These are phyloP conservation scores for Thaumetopoea pityocampa DNA, from an alignment of 1,140 invertebrate species.

Conservation along the genomic window DNA sequence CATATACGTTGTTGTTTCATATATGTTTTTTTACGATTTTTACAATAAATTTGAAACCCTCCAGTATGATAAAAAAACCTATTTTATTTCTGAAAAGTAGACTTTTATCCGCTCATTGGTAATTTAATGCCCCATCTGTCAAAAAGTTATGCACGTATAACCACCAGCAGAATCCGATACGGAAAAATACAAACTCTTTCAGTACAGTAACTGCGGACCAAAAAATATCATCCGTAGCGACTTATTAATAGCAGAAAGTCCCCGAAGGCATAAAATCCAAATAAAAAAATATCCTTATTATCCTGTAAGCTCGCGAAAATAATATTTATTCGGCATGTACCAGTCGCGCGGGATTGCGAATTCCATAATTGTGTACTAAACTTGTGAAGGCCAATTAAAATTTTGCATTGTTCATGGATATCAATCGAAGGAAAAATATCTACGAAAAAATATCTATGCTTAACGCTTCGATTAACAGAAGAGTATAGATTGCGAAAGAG, in stretches of 20 bases:
- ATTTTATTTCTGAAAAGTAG: too few relatives aligned
- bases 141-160: too few relatives aligned
- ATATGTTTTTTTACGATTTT: too few relatives aligned
- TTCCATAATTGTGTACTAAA: slow-evolving; percentile 27
- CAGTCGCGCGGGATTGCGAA: slow-evolving; percentile 5
- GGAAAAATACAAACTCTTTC: too few relatives aligned
- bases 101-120: too few relatives aligned
- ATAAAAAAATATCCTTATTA: slow-evolving; percentile 33
- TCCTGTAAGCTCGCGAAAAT: slow-evolving; percentile 23
- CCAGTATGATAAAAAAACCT: too few relatives aligned
- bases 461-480: background rate
- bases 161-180: too few relatives aligned
- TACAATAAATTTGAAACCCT: too few relatives aligned
- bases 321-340: slow-evolving; percentile 29
- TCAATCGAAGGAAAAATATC: slow-evolving; percentile 15
- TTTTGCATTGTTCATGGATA: slow-evolving; percentile 46
- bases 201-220: too few relatives aligned
- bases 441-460: background rate
- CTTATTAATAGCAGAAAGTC: slow-evolving; percentile 3
- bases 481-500: too few relatives aligned
- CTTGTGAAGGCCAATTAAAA: slow-evolving; percentile 36
- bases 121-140: too few relatives aligned
- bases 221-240: background rate
- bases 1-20: too few relatives aligned
- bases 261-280: slow-evolving; percentile 24